Evolutionary conservation across 2,113 vertebrate species (phyloP).

Genomic region (Sarotherodon lohbergeri): DNA sequence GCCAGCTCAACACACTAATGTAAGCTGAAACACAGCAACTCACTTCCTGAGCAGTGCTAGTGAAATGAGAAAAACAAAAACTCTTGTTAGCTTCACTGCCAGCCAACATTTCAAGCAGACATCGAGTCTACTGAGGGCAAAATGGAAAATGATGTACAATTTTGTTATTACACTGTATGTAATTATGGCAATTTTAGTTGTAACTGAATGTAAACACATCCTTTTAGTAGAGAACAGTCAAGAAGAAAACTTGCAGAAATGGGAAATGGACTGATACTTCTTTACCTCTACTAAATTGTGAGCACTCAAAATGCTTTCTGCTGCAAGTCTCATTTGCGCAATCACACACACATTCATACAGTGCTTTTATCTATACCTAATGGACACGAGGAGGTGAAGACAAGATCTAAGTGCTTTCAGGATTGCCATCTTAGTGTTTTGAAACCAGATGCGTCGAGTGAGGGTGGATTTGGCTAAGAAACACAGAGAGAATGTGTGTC

Average conservation of each 20-base stretch:
- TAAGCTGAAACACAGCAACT: neutral
- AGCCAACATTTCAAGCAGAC: neutral
- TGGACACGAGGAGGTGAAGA: neutral
- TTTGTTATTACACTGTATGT: neutral
- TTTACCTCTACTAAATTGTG: neutral
- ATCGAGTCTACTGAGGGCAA: neutral
- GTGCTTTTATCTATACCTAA: neutral
- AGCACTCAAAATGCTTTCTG: neutral
- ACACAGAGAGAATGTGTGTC: neutral
- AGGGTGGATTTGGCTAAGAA: neutral
- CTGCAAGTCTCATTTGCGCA: fast-evolving
- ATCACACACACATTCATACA: neutral
- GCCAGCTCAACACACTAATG: neutral
- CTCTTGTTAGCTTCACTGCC: neutral
- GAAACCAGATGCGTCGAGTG: neutral
- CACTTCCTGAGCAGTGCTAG: neutral
- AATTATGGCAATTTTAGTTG: neutral
- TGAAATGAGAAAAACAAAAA: neutral
- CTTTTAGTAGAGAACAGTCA: neutral
- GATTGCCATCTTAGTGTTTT: neutral
- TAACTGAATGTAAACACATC: neutral
- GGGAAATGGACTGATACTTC: neutral
- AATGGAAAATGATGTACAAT: neutral
- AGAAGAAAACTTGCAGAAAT: neutral
- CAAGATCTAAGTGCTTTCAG: neutral